Percentiles rank a stretch among this genome's conserved stretches.
phyloP scores from a whole-genome alignment of 2,888 invertebrate genomes.

The Parnassius glacialis region DNA sequence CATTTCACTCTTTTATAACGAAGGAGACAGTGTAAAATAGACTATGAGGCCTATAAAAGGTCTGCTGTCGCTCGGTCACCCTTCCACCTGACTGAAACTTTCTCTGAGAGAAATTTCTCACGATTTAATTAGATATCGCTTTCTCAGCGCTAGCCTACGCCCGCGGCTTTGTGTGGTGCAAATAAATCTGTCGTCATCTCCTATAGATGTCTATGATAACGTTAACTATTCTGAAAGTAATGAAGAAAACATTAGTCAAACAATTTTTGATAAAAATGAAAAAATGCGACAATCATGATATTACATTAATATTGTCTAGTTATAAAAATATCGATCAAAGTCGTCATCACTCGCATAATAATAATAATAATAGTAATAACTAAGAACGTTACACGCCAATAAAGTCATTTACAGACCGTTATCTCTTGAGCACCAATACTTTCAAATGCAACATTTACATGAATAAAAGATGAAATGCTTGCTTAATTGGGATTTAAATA shows the following conservation, averaged over 20 bases:
- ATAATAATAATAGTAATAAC: too few relatives aligned
- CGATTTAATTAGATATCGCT: constrained; percentile 31
- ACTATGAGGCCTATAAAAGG: constrained; percentile 20
- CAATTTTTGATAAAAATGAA: background rate
- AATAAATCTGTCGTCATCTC: constrained; percentile 9
- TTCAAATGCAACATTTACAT: constrained; percentile 20
- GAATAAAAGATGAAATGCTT: constrained; percentile 10
- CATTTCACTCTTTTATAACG: constrained; percentile 1
- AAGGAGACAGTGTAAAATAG: constrained; percentile 12
- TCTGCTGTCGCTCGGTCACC: constrained; percentile 18
- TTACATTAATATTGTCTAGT: too few relatives aligned
- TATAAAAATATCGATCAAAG: constrained; percentile 2
- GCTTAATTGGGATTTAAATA: constrained; percentile 12
- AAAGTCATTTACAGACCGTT: constrained; percentile 1
- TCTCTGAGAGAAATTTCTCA: constrained; percentile 30
- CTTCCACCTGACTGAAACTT: constrained; percentile 28
- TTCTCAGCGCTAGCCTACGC: constrained; percentile 21
- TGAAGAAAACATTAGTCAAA: constrained; percentile 15
- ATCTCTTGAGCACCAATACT: constrained; percentile 7
- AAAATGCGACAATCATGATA: too few relatives aligned
- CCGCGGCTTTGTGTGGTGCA: constrained; percentile 4
- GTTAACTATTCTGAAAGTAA: constrained; percentile 8
- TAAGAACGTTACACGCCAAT: constrained; percentile 6
- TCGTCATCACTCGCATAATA: background rate
- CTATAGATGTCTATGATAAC: background rate